Evolutionary conservation across 2,888 invertebrate species (phyloP), one percentile per base, ranked within the genome.

Genomic region (Nomada fucata): DNA sequence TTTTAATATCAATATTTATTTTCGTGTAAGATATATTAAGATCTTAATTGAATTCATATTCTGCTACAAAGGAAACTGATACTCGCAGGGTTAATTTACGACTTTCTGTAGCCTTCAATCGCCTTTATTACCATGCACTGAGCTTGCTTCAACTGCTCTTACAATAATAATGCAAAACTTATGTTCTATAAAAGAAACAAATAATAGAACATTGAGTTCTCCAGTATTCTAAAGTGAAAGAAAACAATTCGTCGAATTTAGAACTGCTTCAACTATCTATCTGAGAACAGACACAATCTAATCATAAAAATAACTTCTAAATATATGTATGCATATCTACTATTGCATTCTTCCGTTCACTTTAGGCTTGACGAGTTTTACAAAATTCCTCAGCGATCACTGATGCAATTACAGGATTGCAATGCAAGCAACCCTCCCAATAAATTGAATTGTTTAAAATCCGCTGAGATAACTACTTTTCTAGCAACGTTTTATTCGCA

Each of bases 361-460:
- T n/a, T 9, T 26, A 72, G 23, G 20, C 18, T 55, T 72, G 42
- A 44, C 72, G 44, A 5, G 42, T 64, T 72, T 72, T 42, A 53
- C 53, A 53, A 72, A 63, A 64, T 72, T 64, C 63, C 72, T n/a
- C 4, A 9, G 53, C 63, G 5, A 42, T n/a, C n/a, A 53, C 20
- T 72, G 13, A 2, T 10, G 42, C 53, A 55, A 72, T 53, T 29
- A 2, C 36, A 36, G 7, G 0, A 3, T 60, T 60, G 2, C 52
- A 36, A 70, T 10, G n/a, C 57, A 47, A 70, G 42, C 29, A n/a
- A 10, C 2, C 13, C 59, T n/a, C 11, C 10, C 20, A 20, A 29
- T 15, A 3, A 71, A 71, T 44, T 18, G 18, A 36, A 23, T 52
- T 53, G 26, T 53, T 67, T 15, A 55, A 15, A 53, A 36, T 10